Percentiles rank a stretch among this genome's conserved stretches.
Conservation (phyloP, 1,140 invertebrate genomes). For the Samia ricini region DNA sequence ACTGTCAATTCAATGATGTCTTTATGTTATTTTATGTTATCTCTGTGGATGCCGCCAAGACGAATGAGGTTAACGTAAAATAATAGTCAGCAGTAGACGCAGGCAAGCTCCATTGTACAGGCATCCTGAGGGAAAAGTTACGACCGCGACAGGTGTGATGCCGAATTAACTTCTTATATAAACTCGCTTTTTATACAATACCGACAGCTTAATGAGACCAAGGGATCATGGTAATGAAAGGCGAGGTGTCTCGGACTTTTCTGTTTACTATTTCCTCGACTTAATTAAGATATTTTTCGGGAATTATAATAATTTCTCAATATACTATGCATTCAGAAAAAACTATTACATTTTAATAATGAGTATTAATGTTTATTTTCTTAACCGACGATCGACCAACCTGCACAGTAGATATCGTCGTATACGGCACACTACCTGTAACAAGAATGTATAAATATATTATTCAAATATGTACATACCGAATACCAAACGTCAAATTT, state of each 20-base stretch:
- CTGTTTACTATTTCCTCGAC: constrained; percentile 30
- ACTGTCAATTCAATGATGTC: constrained; percentile 65
- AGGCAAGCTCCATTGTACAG: constrained; percentile 67
- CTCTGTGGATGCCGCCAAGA: constrained; percentile 63
- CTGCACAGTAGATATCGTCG: constrained; percentile 30
- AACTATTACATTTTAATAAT: constrained; percentile 17
- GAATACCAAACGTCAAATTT: constrained; percentile 22
- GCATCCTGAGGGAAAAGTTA: constrained; percentile 66
- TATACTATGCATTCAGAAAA: constrained; percentile 10
- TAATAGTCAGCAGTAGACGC: constrained; percentile 46
- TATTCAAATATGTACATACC: constrained; percentile 23
- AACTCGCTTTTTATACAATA: constrained; percentile 65
- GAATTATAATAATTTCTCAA: constrained; percentile 29
- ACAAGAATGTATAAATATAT: constrained; percentile 35
- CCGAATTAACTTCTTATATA: constrained; percentile 73
- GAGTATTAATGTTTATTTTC: constrained; percentile 26
- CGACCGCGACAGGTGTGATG: constrained; percentile 73
- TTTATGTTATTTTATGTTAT: constrained; percentile 60
- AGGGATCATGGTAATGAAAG: constrained; percentile 57
- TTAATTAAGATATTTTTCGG: constrained; percentile 48
- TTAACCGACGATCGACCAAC: constrained; percentile 39
- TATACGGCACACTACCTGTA: constrained; percentile 40
- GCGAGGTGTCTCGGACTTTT: constrained; percentile 41
- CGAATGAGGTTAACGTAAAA: constrained; percentile 45
- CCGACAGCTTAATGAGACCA: constrained; percentile 59